Evolutionary conservation across 2,888 invertebrate genomes (phyloP).

Genomic region (Andrena minutula): DNA sequence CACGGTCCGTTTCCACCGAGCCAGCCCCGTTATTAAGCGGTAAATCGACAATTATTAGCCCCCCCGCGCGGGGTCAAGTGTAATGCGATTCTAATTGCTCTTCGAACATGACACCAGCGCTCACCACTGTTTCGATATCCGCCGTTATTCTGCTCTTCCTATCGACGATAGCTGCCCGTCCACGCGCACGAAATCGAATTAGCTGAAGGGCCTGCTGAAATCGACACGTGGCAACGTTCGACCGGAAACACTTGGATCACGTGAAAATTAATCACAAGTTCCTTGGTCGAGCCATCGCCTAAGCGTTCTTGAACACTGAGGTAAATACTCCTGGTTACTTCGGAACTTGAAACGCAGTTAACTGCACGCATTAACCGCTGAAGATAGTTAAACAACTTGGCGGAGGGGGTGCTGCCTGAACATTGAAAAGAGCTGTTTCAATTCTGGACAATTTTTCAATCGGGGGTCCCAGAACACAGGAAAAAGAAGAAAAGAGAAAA

Average conservation of each 20-base stretch:
- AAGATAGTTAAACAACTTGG: background rate
- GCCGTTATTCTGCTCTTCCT: conserved; percentile 5
- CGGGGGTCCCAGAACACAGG: too few species aligned
- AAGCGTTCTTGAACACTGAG: background rate
- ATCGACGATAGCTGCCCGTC: conserved; percentile 31
- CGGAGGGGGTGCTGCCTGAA: background rate
- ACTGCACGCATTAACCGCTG: background rate
- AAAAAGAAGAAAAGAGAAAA: too few species aligned
- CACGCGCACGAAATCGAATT: conserved; percentile 13
- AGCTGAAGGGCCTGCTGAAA: conserved; percentile 16
- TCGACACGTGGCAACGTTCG: background rate
- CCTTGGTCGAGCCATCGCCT: background rate
- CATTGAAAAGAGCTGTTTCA: background rate
- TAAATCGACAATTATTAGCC: conserved; percentile 61
- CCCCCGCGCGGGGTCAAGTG: conserved; percentile 59
- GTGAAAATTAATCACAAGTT: too few species aligned
- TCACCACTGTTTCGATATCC: conserved; percentile 46
- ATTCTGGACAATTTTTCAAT: too few species aligned
- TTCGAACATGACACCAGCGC: conserved; percentile 56
- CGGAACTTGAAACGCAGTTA: background rate
- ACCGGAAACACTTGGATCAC: too few species aligned
- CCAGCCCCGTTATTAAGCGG: conserved; percentile 46
- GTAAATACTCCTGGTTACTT: background rate
- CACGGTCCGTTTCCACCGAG: conserved; percentile 34
- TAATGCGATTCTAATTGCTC: conserved; percentile 67